phyloP scores from a whole-genome alignment of 2,888 invertebrate species.

The Merodon equestris region DNA sequence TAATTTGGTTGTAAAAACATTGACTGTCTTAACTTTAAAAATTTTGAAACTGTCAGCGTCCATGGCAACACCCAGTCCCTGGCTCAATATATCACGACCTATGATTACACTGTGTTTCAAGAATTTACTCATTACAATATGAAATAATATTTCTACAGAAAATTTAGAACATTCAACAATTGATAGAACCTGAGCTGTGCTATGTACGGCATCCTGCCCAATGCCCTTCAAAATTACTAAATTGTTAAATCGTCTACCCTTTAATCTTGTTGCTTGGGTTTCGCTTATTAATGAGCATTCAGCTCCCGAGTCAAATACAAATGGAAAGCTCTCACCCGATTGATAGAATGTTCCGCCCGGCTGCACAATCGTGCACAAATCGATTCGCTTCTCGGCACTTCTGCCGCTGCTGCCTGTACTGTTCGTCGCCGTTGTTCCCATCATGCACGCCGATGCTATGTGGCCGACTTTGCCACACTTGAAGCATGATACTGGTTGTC shows the following conservation, averaged over 20 bases:
- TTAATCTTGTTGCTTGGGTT: conserved; percentile 26
- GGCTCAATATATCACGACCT: conserved; percentile 7
- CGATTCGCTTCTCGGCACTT: conserved; percentile 35
- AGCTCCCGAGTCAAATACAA: conserved; percentile 8
- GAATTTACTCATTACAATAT: background rate
- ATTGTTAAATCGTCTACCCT: conserved; percentile 19
- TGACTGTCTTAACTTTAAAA: background rate
- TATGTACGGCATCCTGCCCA: conserved; percentile 29
- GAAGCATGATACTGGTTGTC: conserved; percentile 30
- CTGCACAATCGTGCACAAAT: conserved; percentile 54
- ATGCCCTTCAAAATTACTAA: conserved; percentile 50
- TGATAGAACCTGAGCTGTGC: conserved; percentile 4
- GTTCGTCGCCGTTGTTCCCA: background rate
- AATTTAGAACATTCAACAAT: background rate
- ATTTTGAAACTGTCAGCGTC: background rate
- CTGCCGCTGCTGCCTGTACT: no score
- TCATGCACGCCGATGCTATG: conserved; percentile 32
- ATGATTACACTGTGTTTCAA: conserved; percentile 9
- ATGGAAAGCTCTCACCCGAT: conserved; percentile 2
- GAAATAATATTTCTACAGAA: conserved; percentile 1
- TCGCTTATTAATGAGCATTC: conserved; percentile 28
- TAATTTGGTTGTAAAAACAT: background rate
- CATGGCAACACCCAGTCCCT: background rate
- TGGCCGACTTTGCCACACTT: conserved; percentile 31
- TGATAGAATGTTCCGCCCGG: conserved; percentile 24